These are phyloP conservation scores for Lamprologus lemairii DNA, from an alignment of 2,113 vertebrate genomes.

Conservation along the genomic window DNA sequence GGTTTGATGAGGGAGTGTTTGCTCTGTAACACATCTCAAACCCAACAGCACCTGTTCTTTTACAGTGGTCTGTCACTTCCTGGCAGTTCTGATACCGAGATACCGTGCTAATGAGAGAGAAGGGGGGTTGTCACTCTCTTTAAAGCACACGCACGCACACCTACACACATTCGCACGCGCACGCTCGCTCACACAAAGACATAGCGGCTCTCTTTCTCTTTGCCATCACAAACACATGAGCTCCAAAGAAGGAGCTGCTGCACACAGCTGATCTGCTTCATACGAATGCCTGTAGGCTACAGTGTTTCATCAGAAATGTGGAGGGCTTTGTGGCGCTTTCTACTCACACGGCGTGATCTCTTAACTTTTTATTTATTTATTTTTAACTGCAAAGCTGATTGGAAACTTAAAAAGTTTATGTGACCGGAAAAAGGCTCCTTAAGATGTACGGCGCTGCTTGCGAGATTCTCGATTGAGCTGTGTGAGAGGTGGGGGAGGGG, in stretches of 20 bases:
- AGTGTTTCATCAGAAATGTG: conserved; percentile 50
- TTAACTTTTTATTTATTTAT: neutral
- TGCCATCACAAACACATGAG: conserved; percentile 29
- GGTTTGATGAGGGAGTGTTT: conserved; percentile 71
- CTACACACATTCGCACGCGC: neutral
- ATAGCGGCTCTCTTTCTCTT: neutral
- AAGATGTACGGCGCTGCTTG: neutral
- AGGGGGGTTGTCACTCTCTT: conserved; percentile 65
- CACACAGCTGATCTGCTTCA: conserved; percentile 23
- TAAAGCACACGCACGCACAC: conserved; percentile 44
- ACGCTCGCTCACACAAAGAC: neutral
- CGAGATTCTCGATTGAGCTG: conserved; percentile 52
- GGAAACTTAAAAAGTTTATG: conserved; percentile 2
- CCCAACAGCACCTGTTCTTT: conserved; percentile 73
- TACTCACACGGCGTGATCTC: conserved; percentile 20
- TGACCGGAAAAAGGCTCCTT: neutral
- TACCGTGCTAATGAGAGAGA: conserved; percentile 74
- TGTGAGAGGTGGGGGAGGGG: neutral
- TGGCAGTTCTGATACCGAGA: conserved; percentile 73
- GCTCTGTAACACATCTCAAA: conserved; percentile 72
- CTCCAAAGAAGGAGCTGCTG: neutral
- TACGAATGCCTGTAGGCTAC: conserved; percentile 49
- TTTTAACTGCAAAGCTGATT: neutral
- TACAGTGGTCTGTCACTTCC: conserved; percentile 73
- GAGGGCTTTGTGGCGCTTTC: conserved; percentile 6